A percentile compares a stretch with the other conserved stretches of the same genome.
Conservation (phyloP, 2,797 vertebrate genomes). For the Picus viridis region DNA sequence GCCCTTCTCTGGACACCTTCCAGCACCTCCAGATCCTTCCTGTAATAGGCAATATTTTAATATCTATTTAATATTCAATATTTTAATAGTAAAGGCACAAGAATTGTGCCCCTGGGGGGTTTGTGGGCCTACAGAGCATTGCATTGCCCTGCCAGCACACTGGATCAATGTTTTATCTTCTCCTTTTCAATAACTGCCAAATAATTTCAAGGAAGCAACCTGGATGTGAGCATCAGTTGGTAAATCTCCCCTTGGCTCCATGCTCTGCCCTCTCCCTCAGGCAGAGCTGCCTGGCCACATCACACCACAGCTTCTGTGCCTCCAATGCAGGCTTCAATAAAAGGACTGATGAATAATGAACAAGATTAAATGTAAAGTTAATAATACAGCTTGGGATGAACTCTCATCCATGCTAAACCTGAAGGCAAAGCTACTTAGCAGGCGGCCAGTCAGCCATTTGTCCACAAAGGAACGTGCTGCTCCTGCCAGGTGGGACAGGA, state of each 20-base stretch:
- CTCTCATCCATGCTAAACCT: neutral
- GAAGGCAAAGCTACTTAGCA: neutral
- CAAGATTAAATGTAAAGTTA: neutral
- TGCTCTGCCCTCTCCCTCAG: neutral
- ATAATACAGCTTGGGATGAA: neutral
- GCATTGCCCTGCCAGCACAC: neutral
- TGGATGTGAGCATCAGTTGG: neutral
- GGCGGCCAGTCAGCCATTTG: neutral
- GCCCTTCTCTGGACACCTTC: no score
- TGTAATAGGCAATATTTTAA: no score
- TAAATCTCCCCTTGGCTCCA: neutral
- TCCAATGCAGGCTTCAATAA: neutral
- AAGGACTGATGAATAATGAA: conserved; percentile 23
- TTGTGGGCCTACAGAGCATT: neutral
- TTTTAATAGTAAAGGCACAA: neutral
- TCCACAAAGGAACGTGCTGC: neutral
- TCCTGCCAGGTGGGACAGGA: neutral
- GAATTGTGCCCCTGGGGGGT: neutral
- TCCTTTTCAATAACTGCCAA: conserved; percentile 1
- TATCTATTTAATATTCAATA: no score
- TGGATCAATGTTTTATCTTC: conserved; percentile 8
- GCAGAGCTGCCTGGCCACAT: neutral
- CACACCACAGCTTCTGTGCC: neutral
- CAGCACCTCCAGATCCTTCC: no score
- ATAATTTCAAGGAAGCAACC: conserved; percentile 8